phyloP scores from a whole-genome alignment of 2,113 vertebrate species.

The Meleagris gallopavo region DNA sequence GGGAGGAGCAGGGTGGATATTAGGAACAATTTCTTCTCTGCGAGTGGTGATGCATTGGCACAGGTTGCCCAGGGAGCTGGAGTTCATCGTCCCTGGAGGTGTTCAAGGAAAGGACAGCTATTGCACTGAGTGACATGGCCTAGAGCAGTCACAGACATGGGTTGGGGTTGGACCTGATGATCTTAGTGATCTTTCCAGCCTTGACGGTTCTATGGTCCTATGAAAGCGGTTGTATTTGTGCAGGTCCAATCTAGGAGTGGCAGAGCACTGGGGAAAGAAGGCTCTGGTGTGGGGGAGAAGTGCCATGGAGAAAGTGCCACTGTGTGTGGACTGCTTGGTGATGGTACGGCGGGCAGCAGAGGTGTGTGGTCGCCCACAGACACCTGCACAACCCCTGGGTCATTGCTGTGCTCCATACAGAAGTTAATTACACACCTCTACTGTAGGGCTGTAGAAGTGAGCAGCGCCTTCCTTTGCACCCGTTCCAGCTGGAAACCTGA shows the following conservation, averaged over 20 bases:
- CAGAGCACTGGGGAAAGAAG: not conserved
- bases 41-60: too few species aligned
- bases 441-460: not conserved
- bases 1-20: too few species aligned
- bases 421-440: too few species aligned
- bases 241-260: not conserved
- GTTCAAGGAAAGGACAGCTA: too few species aligned
- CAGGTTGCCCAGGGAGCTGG: too few species aligned
- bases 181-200: too few species aligned
- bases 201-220: too few species aligned
- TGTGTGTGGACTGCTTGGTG: fast-evolving
- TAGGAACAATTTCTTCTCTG: too few species aligned
- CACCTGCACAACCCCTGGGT: not conserved
- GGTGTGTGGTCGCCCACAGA: not conserved
- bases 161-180: too few species aligned
- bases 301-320: not conserved
- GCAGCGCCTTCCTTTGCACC: not conserved
- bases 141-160: too few species aligned
- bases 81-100: too few species aligned
- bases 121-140: too few species aligned
- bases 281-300: not conserved
- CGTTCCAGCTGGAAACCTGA: not conserved
- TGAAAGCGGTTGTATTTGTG: fast-evolving
- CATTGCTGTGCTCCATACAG: not conserved
- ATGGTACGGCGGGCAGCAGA: not conserved